Base-by-base conservation (phyloP, 2,888 invertebrate species). In the Tenthredo amoena region DNA sequence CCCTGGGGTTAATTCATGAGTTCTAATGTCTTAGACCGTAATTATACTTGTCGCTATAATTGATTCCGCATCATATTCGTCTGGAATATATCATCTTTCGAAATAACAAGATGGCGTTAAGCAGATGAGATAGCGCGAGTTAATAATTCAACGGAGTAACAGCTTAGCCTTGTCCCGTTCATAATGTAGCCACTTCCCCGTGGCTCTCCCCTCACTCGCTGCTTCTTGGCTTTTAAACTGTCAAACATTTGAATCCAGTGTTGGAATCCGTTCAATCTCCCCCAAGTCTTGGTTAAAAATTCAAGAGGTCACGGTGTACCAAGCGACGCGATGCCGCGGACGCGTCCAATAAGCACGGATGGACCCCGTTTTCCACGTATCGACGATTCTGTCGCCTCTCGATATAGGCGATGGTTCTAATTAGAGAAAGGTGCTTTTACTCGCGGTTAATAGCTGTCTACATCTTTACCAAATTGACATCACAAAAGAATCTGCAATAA, bases 111-210 rank as follows among this genome's bases (percentile, higher is more conserved):
- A 71, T 71, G 71, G 83, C 83, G 83, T 83, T 83, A 47, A 71
- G 65, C 43, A 83, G 83, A 83, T 83, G 83, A 65, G 83, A 83
- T 83, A 83, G 50, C 26, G 21, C 21, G 58, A 37, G 21, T 83
- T 40, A 83, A 83, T 83, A 83, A 83, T 83, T 83, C 83, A 83
- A 7, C 31, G 65, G 62, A 68, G 43, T 93, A 93, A 93, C 93
- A 93, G 93, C 93, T 93, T 93, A 93, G 93, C 92, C 92, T 91
- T 93, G 93, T 93, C 92, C 92, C 91, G 91, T 93, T 91, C 93
- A 93, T 93, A 93, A 93, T 93, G 93, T 89, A 93, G 91, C 90
- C 91, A 88, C 89, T 89, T 88, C 90, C 87, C 79, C 88, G 86
- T 68, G 77, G 85, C 77, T 87, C 84, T 85, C 85, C 26, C 68